Evolutionary conservation across 2,797 vertebrate genomes (phyloP), one percentile per base, ranked within the genome.

Genomic region (Sebastes steindachneri): DNA sequence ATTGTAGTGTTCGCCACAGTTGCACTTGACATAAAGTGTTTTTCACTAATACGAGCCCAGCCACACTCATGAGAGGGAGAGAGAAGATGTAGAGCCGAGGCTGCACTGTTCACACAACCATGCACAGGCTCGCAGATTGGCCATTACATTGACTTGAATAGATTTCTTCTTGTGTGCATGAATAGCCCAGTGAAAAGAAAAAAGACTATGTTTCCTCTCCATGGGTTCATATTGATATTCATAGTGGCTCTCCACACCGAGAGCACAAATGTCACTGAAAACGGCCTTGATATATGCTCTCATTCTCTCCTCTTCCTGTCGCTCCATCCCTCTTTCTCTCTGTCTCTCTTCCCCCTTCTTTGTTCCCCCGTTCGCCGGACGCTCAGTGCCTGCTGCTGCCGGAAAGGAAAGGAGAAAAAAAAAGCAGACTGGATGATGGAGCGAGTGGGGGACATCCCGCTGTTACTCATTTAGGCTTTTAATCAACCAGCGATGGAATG

Each of bases 201-300:
- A 86, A 81, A 87, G 75, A 72, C 86, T 80, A 87, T 84, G 92
- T 92, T 92, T 91, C 89, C 89, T 89, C 89, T 91, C 90, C 84
- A 75, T 89, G 91, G 93, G 86, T 93, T 91, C 89, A 91, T 92
- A 93, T 95, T 95, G 90, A 92, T 95, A 96, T 96, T 95, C 93
- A 94, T 92, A 89, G 92, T 89, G 82, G 86, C 92, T 94, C 92
- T 93, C 93, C 90, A 89, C 89, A 90, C 88, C 68, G 70, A 88
- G 89, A 93, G 90, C 90, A 90, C 88, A 93, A 94, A 94, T 94
- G 92, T 93, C 93, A 93, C 85, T 81, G 90, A 91, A 89, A 92
- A 87, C 55, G 76, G 93, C 84, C 93, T 92, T 93, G 92, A 94
- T 94, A 90, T 92, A 89, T 89, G 91, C 90, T 91, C 90, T 93